phyloP scores from a whole-genome alignment of 92 coral and sea anemone genomes.

The Porites evermanni region DNA sequence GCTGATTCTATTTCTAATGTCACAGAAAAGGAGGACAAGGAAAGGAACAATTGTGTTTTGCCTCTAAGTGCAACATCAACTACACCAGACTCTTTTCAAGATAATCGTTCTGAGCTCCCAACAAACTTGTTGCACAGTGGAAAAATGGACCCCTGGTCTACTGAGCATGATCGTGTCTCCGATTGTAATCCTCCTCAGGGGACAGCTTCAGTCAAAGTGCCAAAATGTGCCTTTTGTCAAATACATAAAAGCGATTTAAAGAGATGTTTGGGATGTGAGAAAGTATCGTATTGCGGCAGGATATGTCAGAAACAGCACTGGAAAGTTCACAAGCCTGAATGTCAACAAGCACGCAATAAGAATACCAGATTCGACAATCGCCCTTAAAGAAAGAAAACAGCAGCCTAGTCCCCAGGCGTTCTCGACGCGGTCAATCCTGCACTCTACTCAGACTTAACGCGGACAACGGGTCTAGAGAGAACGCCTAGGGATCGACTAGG shows the following conservation, averaged over 20 bases:
- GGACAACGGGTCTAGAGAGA: too few relatives aligned
- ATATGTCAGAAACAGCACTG: conserved; percentile 46
- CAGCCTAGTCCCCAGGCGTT: too few relatives aligned
- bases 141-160: not conserved
- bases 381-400: too few relatives aligned
- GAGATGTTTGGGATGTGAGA: conserved; percentile 51
- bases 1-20: not conserved
- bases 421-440: too few relatives aligned
- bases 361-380: not conserved
- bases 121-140: not conserved
- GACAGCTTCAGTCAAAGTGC: conserved; percentile 10
- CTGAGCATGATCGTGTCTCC: not conserved
- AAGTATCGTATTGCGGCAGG: conserved; percentile 42
- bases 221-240: conserved; percentile 53
- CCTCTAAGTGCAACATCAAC: not conserved
- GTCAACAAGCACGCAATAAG: not conserved
- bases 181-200: not conserved
- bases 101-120: not conserved
- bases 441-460: too few relatives aligned
- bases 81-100: not conserved
- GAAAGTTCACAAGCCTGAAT: conserved; percentile 31
- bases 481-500: too few relatives aligned
- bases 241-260: conserved; percentile 34
- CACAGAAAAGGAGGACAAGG: not conserved
- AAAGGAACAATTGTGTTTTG: not conserved